phyloP scores from a whole-genome alignment of 1,140 invertebrate genomes.

The Rhyacophila brunnea region DNA sequence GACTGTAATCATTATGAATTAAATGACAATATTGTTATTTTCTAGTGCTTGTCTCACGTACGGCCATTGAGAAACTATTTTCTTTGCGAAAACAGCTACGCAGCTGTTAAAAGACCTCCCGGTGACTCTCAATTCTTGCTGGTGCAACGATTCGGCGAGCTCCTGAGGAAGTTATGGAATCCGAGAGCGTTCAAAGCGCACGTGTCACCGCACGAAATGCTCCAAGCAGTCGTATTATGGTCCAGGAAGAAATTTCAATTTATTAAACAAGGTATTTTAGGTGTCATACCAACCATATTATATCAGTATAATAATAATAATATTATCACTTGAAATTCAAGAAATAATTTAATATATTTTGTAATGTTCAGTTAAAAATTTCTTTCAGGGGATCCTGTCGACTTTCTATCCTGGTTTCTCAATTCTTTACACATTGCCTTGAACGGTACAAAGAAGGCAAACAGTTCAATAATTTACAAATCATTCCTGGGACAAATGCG shows the following conservation, averaged over 20 bases:
- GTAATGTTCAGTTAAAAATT: constrained; percentile 16
- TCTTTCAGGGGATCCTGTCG: constrained; percentile 86
- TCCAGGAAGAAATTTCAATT: constrained; percentile 98
- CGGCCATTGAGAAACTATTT: constrained; percentile 94
- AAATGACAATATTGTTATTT: too few relatives aligned
- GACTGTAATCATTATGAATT: too few relatives aligned
- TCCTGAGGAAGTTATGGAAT: constrained; percentile 98
- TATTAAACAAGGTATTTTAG: constrained; percentile 80
- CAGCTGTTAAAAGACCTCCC: constrained; percentile 83
- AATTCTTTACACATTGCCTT: constrained; percentile 90
- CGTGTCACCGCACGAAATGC: constrained; percentile 99
- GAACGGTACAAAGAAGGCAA: constrained; percentile 80
- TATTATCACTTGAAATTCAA: too few relatives aligned
- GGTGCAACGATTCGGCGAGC: constrained; percentile 95
- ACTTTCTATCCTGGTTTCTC: constrained; percentile 95
- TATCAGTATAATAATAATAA: background rate
- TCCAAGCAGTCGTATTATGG: constrained; percentile 98
- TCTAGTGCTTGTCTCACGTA: constrained; percentile 90
- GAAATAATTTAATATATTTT: background rate
- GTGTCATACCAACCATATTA: too few relatives aligned
- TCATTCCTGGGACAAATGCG: constrained; percentile 95
- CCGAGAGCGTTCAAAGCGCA: constrained; percentile 99
- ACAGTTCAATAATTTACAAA: constrained; percentile 91
- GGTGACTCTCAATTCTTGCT: constrained; percentile 90
- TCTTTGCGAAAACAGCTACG: constrained; percentile 90